Conservation (phyloP, 2,113 vertebrate genomes). For the Calyptommatus sinebrachiatus region DNA sequence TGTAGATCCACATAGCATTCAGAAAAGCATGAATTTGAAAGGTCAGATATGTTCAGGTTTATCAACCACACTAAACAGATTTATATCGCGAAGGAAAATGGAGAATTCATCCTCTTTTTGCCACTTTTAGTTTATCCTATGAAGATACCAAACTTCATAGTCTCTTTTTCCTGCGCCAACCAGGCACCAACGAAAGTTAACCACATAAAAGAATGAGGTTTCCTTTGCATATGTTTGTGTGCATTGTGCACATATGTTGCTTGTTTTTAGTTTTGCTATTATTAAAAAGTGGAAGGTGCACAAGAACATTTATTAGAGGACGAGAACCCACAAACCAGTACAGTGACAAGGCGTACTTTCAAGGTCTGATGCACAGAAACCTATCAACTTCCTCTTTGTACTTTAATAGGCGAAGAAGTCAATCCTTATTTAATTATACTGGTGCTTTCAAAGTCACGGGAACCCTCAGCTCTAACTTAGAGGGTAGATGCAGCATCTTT, state of each 20-base stretch:
- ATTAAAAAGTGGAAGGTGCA: constrained; percentile 10
- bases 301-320: constrained; percentile 16
- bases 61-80: neutral
- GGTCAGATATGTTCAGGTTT: neutral
- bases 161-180: neutral
- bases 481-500: neutral
- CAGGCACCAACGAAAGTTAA: neutral
- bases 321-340: constrained; percentile 32
- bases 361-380: constrained; percentile 2
- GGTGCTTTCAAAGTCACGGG: constrained; percentile 9
- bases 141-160: neutral
- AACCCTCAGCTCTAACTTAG: neutral
- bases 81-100: neutral
- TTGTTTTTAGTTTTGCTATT: neutral
- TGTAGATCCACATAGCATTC: neutral
- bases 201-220: neutral
- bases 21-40: neutral
- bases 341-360: neutral
- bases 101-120: neutral
- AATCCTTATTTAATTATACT: neutral
- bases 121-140: neutral
- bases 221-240: no score
- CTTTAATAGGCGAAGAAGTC: neutral
- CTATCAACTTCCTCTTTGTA: constrained; percentile 10
- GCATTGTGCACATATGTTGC: fast-evolving